Conservation (phyloP, 2,888 invertebrate species). For the Molorchus minor region DNA sequence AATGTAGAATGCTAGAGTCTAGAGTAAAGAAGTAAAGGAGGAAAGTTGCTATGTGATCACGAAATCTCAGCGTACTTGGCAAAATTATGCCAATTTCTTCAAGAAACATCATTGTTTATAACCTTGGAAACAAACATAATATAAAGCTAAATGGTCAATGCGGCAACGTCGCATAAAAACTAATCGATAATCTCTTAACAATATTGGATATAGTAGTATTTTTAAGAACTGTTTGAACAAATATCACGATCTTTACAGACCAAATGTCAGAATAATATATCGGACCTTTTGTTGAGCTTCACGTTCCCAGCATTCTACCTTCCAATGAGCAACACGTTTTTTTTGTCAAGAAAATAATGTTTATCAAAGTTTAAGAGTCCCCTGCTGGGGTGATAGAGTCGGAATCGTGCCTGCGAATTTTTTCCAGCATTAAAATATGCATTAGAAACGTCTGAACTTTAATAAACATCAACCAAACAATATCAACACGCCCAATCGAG, state of each 20-base stretch:
- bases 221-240: too few relatives aligned
- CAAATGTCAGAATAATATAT: background rate
- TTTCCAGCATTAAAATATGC: conserved; percentile 35
- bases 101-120: too few relatives aligned
- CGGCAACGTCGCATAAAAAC: too few relatives aligned
- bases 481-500: conserved; percentile 24
- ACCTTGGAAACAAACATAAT: too few relatives aligned
- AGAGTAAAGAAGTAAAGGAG: too few relatives aligned
- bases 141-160: too few relatives aligned
- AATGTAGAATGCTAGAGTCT: too few relatives aligned
- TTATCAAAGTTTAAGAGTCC: conserved; percentile 20
- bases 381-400: conserved; percentile 27
- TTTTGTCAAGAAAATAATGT: conserved; percentile 13
- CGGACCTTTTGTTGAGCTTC: background rate
- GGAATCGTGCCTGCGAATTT: conserved; percentile 30
- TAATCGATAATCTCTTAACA: too few relatives aligned
- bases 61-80: too few relatives aligned
- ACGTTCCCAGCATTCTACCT: conserved; percentile 10
- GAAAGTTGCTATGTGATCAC: too few relatives aligned
- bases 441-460: conserved; percentile 34
- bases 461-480: conserved; percentile 29
- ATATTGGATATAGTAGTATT: too few relatives aligned
- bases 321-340: conserved; percentile 15
- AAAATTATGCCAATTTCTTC: too few relatives aligned
- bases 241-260: background rate